Evolutionary conservation across 2,113 vertebrate genomes (phyloP).

Genomic region (Nymphicus hollandicus): DNA sequence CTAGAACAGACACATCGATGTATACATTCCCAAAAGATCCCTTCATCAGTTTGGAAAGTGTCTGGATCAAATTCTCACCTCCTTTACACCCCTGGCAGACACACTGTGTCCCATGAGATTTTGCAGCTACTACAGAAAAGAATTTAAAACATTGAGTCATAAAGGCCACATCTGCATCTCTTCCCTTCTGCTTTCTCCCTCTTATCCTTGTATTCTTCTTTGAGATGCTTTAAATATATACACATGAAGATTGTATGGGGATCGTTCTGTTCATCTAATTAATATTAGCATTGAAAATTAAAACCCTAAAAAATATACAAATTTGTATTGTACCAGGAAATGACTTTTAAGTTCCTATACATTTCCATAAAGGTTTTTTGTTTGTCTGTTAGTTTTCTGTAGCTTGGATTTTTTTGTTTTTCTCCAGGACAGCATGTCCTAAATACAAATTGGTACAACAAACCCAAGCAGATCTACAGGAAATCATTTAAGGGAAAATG

Average conservation of each 20-base stretch:
- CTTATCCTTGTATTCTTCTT: not conserved
- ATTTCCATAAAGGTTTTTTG: not conserved
- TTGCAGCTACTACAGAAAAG: not conserved
- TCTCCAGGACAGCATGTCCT: not conserved
- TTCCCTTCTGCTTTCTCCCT: not conserved
- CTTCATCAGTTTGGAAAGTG: not conserved
- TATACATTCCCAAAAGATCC: not conserved
- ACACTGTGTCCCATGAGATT: not conserved
- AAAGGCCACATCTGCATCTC: not conserved
- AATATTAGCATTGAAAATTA: not conserved
- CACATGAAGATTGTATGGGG: not conserved
- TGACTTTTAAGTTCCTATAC: not conserved
- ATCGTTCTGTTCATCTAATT: not conserved
- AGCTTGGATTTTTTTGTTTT: not conserved
- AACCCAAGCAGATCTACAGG: conserved; percentile 28
- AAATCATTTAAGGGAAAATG: conserved; percentile 29
- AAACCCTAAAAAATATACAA: not conserved
- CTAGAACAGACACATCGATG: not conserved
- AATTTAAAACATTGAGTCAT: not conserved
- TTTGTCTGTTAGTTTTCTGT: not conserved
- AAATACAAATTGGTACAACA: conserved; percentile 27
- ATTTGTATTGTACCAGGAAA: not conserved
- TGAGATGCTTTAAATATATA: not conserved
- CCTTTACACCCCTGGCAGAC: not conserved
- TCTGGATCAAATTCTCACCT: not conserved